Evolutionary conservation across 2,888 invertebrate genomes (phyloP).

Genomic region (Luperina nickerlii): DNA sequence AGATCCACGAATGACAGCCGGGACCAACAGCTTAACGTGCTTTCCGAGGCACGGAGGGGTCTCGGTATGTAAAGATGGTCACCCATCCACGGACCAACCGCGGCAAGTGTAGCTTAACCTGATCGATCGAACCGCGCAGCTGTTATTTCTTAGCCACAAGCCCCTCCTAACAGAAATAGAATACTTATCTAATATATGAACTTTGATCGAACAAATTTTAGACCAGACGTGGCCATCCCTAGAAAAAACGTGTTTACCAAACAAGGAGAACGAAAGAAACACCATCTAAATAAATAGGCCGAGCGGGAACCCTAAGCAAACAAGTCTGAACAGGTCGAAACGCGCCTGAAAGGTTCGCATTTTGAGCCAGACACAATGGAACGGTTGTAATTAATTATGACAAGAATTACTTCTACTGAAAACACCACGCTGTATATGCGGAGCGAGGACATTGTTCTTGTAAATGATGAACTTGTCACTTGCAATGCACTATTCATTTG

Average conservation of each 20-base stretch:
- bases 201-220: neutral
- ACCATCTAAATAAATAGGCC: slow-evolving; percentile 24
- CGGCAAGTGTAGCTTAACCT: too few species aligned
- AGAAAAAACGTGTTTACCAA: slow-evolving; percentile 18
- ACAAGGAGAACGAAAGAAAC: slow-evolving; percentile 25
- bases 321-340: slow-evolving; percentile 46
- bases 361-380: slow-evolving; percentile 56
- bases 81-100: too few species aligned
- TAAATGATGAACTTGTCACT: slow-evolving; percentile 24
- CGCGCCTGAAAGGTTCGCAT: slow-evolving; percentile 54
- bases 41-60: too few species aligned
- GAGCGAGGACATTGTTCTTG: slow-evolving; percentile 19
- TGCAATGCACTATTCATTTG: slow-evolving; percentile 16
- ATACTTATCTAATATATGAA: neutral
- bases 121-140: too few species aligned
- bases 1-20: too few species aligned
- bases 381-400: slow-evolving; percentile 62
- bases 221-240: slow-evolving; percentile 5
- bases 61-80: too few species aligned
- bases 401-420: slow-evolving; percentile 55
- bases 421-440: slow-evolving; percentile 12
- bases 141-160: too few species aligned
- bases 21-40: too few species aligned
- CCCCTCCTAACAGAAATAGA: neutral
- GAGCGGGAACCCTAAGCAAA: slow-evolving; percentile 51